phyloP scores from a whole-genome alignment of 2,888 invertebrate genomes.

The Rhamphomyia laevipes region DNA sequence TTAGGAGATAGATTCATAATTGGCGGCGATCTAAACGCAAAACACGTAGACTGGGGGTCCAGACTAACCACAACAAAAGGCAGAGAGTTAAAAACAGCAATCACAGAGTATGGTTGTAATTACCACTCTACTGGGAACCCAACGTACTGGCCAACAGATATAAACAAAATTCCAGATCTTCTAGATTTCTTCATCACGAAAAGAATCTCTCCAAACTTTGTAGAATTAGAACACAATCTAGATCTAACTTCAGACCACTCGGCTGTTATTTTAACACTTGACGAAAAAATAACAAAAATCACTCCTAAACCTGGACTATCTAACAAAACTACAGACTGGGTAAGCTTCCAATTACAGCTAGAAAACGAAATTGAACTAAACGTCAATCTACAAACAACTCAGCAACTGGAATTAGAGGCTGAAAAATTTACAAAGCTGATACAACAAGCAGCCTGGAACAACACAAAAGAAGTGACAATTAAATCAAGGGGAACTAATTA shows the following conservation, averaged over 20 bases:
- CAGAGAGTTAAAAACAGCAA: background rate
- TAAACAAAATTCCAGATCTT: slow-evolving; percentile 4
- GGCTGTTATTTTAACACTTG: background rate
- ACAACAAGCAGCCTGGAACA: too few relatives aligned
- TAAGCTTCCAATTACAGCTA: background rate
- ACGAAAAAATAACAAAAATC: background rate
- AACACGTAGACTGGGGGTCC: slow-evolving; percentile 4
- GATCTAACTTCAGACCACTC: slow-evolving; percentile 7
- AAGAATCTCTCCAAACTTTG: background rate
- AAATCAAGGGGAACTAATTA: too few relatives aligned
- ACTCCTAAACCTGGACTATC: background rate
- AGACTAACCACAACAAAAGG: slow-evolving; percentile 5
- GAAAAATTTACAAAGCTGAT: too few relatives aligned
- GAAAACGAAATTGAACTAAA: background rate
- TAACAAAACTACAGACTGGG: background rate
- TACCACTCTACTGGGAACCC: slow-evolving; percentile 3
- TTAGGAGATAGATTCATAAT: too few relatives aligned
- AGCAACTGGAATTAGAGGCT: too few relatives aligned
- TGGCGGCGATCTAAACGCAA: too few relatives aligned
- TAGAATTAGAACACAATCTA: background rate
- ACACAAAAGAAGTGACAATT: too few relatives aligned
- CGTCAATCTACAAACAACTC: background rate
- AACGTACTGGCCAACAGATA: slow-evolving; percentile 9
- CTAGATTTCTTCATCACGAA: slow-evolving; percentile 7
- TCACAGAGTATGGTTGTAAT: background rate